Conservation (phyloP, 2,888 invertebrate genomes). For the Sinopyrophorus schimmeli region DNA sequence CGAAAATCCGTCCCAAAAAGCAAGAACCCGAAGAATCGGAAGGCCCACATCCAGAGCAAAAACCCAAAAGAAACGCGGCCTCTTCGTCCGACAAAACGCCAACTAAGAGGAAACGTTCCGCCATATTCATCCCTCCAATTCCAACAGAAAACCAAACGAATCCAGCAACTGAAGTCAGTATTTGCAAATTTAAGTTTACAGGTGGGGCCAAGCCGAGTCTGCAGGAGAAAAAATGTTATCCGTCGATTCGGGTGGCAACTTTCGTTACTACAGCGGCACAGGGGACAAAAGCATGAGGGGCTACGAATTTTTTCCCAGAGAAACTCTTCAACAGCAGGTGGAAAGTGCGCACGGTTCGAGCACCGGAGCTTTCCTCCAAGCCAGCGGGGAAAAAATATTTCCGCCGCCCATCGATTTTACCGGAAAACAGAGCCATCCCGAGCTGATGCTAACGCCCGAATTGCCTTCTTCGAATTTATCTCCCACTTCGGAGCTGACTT, state of each 20-base stretch:
- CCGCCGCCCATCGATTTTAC: conserved; percentile 50
- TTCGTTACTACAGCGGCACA: conserved; percentile 81
- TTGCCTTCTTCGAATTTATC: conserved; percentile 40
- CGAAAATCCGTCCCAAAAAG: conserved; percentile 44
- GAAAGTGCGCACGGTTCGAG: conserved; percentile 59
- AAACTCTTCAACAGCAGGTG: conserved; percentile 66
- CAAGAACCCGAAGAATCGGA: conserved; percentile 43
- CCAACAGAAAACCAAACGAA: conserved; percentile 74
- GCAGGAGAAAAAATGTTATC: conserved; percentile 90
- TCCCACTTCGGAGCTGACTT: conserved; percentile 39
- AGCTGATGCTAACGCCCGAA: conserved; percentile 50
- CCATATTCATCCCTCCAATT: conserved; percentile 83
- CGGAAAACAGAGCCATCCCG: conserved; percentile 43
- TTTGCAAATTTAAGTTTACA: conserved; percentile 92
- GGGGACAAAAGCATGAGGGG: conserved; percentile 78
- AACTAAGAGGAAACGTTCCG: conserved; percentile 76
- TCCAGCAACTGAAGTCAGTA: conserved; percentile 76
- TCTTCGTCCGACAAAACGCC: conserved; percentile 51
- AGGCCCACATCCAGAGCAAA: conserved; percentile 57
- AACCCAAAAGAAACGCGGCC: conserved; percentile 53
- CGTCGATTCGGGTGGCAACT: conserved; percentile 87
- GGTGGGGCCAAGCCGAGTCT: conserved; percentile 87
- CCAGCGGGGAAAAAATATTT: conserved; percentile 60
- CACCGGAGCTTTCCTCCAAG: conserved; percentile 58
- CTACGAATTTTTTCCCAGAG: conserved; percentile 77